Conservation (phyloP, 2,113 vertebrate species). For the Chlorodrepanis virens region DNA sequence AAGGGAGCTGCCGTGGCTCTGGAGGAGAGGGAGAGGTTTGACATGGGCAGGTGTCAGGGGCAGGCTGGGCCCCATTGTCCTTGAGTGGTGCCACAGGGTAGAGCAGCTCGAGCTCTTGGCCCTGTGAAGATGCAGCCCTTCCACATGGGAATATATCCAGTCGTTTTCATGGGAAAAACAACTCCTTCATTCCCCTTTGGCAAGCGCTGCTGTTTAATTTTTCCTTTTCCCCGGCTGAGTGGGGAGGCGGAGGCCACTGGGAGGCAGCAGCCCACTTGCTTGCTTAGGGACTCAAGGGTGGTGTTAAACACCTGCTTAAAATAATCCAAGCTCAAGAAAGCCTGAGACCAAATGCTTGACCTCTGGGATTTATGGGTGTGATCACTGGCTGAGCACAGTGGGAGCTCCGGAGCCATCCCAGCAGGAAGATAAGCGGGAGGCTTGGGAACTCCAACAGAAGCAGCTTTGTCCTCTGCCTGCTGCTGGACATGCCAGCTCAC, state of each 20-base stretch:
- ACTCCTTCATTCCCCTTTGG: background rate
- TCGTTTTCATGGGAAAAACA: background rate
- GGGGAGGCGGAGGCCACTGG: background rate
- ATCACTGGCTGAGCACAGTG: background rate
- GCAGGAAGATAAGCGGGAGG: background rate
- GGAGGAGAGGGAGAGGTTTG: background rate
- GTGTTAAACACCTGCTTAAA: background rate
- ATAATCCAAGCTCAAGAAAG: background rate
- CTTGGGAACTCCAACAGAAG: background rate
- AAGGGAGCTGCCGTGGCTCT: background rate
- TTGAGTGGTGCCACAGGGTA: background rate
- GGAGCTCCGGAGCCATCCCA: background rate
- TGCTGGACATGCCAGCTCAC: background rate
- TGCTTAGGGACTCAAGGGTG: background rate
- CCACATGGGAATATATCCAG: background rate
- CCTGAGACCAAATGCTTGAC: background rate
- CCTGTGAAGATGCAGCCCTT: background rate
- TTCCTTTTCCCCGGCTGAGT: background rate
- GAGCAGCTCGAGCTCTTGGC: background rate
- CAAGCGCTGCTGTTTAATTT: background rate
- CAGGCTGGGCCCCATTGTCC: background rate
- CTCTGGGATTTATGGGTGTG: background rate
- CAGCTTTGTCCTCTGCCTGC: background rate
- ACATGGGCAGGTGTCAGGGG: rapidly evolving
- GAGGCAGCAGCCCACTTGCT: rapidly evolving